phyloP scores from a whole-genome alignment of 2,113 vertebrate species.

The Pholis gunnellus region DNA sequence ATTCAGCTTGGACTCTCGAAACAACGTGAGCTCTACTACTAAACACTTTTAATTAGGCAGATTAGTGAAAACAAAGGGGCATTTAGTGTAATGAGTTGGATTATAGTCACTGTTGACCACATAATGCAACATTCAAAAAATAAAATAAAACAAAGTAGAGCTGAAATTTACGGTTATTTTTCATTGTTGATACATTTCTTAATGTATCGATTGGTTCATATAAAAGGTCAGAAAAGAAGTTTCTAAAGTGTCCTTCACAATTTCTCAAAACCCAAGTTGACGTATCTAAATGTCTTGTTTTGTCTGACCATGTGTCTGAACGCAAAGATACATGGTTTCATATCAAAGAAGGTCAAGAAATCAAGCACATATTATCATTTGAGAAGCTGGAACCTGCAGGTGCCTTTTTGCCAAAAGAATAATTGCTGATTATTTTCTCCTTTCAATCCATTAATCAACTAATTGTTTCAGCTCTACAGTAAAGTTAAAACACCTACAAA shows the following conservation, averaged over 20 bases:
- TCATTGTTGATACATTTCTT: neutral
- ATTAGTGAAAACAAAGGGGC: neutral
- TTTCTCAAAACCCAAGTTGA: neutral
- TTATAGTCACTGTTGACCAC: neutral
- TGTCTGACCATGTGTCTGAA: neutral
- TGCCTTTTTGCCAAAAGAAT: neutral
- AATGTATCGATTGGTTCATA: neutral
- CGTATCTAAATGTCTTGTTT: neutral
- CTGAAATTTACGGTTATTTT: neutral
- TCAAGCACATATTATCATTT: neutral
- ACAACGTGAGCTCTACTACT: neutral
- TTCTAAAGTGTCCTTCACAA: neutral
- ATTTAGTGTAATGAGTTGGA: neutral
- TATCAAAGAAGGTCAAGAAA: neutral
- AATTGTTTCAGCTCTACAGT: neutral
- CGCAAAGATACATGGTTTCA: neutral
- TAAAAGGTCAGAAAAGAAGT: neutral
- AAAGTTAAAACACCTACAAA: conserved; percentile 11
- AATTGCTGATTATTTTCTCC: neutral
- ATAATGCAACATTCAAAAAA: neutral
- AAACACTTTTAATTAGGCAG: neutral
- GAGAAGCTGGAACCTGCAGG: neutral
- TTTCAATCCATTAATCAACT: neutral
- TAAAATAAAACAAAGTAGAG: neutral
- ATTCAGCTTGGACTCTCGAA: neutral